These are phyloP conservation scores for Acrobasis consociella DNA, from an alignment of 2,888 invertebrate species.

Conservation along the genomic window DNA sequence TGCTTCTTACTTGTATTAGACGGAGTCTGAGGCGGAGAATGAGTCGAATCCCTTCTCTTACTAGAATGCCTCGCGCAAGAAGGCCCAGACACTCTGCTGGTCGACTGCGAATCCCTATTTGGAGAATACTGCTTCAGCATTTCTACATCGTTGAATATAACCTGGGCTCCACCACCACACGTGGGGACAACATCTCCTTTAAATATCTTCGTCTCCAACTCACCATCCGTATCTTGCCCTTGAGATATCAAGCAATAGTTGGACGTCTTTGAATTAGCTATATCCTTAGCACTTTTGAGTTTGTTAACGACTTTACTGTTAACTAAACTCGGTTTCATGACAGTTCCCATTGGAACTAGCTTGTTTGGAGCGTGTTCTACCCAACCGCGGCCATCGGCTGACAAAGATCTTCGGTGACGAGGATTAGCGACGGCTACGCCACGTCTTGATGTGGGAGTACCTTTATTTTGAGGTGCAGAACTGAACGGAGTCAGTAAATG, in stretches of 20 bases:
- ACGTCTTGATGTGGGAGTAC: slow-evolving; percentile 73
- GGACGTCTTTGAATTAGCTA: slow-evolving; percentile 86
- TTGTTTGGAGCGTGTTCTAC: slow-evolving; percentile 93
- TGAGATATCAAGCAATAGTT: slow-evolving; percentile 97
- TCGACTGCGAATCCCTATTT: slow-evolving; percentile 58
- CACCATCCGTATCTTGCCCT: slow-evolving; percentile 95
- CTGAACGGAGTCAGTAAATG: slow-evolving; percentile 73
- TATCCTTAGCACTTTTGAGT: slow-evolving; percentile 89
- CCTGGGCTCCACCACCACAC: slow-evolving; percentile 96
- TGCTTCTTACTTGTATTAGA: slow-evolving; percentile 76
- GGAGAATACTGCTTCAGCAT: slow-evolving; percentile 92
- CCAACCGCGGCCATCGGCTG: slow-evolving; percentile 90
- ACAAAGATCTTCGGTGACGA: slow-evolving; percentile 90
- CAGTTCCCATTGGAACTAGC: slow-evolving; percentile 92
- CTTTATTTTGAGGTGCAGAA: slow-evolving; percentile 51
- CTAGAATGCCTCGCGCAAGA: slow-evolving; percentile 71
- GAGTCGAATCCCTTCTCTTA: slow-evolving; percentile 65
- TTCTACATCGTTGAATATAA: slow-evolving; percentile 97
- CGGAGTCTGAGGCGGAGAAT: slow-evolving; percentile 71
- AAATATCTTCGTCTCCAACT: slow-evolving; percentile 95
- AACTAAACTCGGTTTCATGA: slow-evolving; percentile 92
- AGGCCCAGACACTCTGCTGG: slow-evolving; percentile 51
- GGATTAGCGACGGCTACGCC: slow-evolving; percentile 87
- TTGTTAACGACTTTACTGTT: slow-evolving; percentile 93
- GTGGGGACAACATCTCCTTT: slow-evolving; percentile 98